Conservation (phyloP, 2,888 invertebrate genomes). For the Oligia latruncula region DNA sequence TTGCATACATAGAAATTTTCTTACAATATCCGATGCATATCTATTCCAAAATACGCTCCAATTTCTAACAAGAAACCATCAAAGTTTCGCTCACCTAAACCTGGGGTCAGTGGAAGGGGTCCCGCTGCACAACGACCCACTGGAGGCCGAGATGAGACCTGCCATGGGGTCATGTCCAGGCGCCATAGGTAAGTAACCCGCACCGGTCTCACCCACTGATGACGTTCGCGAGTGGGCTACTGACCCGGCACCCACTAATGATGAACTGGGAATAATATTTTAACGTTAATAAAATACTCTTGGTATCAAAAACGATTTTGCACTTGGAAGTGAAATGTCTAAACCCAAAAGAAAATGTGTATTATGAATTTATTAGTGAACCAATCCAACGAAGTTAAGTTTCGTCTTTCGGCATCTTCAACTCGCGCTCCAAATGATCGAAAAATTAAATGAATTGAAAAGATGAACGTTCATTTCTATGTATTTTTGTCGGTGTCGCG, state of each 20-base stretch:
- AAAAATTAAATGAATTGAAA: not conserved
- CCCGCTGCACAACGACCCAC: slow-evolving; percentile 94
- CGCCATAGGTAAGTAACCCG: slow-evolving; percentile 91
- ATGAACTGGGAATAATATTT: slow-evolving; percentile 66
- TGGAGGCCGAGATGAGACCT: slow-evolving; percentile 89
- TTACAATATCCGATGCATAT: not conserved
- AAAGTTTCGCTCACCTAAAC: slow-evolving; percentile 83
- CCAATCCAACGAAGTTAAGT: not conserved
- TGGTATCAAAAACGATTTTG: not conserved
- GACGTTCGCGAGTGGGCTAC: slow-evolving; percentile 91
- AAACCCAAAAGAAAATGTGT: not conserved
- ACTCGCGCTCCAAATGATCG: not conserved
- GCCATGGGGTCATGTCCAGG: slow-evolving; percentile 81
- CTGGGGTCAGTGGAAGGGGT: slow-evolving; percentile 95
- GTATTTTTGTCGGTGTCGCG: not conserved
- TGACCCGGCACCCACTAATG: slow-evolving; percentile 76
- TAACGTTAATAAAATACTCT: not conserved
- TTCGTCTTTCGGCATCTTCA: not conserved
- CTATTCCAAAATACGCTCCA: not conserved
- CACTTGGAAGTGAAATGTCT: not conserved
- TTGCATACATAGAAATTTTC: not conserved
- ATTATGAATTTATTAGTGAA: not conserved
- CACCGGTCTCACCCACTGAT: slow-evolving; percentile 82
- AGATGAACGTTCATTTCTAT: not conserved
- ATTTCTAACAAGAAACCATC: not conserved